Conservation (phyloP, 2,113 vertebrate species). For the Hypomesus transpacificus region DNA sequence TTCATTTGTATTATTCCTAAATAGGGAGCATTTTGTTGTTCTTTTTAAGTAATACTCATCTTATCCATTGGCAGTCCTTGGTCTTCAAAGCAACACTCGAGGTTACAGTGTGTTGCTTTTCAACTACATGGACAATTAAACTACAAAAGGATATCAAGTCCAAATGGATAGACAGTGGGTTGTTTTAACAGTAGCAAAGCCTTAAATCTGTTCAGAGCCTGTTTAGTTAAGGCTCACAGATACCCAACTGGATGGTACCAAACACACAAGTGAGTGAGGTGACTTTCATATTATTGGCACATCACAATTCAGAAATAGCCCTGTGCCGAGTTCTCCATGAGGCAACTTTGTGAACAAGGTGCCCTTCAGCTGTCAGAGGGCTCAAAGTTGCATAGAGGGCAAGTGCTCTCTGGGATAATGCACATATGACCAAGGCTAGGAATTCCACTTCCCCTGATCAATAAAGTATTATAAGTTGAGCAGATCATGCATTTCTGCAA, state of each 20-base stretch:
- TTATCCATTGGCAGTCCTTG: too few relatives aligned
- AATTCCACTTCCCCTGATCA: too few relatives aligned
- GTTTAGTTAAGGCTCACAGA: not conserved
- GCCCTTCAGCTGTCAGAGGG: constrained; percentile 30
- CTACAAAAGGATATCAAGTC: not conserved
- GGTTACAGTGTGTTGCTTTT: not conserved
- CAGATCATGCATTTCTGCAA: too few relatives aligned
- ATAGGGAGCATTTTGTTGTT: too few relatives aligned
- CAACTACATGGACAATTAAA: not conserved
- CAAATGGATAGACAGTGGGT: not conserved
- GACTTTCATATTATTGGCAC: not conserved
- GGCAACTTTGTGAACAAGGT: not conserved
- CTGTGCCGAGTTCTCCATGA: not conserved
- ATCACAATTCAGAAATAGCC: constrained; percentile 17
- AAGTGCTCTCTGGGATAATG: not conserved
- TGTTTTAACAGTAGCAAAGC: constrained; percentile 13
- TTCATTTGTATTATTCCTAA: too few relatives aligned
- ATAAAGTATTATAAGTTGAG: too few relatives aligned
- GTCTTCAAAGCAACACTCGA: too few relatives aligned
- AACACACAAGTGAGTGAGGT: not conserved
- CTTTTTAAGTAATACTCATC: too few relatives aligned
- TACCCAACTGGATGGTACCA: not conserved
- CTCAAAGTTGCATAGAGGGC: not conserved
- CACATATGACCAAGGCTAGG: too few relatives aligned
- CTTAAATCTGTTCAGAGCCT: constrained; percentile 8